Evolutionary conservation across 2,113 vertebrate species (phyloP), one percentile per base, ranked within the genome.

Genomic region (Prionailurus viverrinus): DNA sequence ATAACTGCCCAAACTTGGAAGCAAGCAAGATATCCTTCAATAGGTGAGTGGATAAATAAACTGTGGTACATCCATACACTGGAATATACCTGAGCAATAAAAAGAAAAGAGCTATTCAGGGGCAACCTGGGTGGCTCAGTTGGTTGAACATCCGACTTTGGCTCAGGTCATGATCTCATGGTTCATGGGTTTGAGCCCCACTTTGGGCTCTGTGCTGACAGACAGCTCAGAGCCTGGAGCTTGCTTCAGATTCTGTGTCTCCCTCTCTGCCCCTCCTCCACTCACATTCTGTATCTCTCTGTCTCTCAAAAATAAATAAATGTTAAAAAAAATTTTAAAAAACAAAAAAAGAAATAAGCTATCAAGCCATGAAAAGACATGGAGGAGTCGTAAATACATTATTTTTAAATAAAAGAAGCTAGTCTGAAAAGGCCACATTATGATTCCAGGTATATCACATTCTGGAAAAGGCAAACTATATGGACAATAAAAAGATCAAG

Each of bases 331-430:
- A 7, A 7, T 41, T 21, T 7, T 21, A 7, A 3, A 23, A 21
- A 61, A 61, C 9, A 90, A 85, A 61, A 96, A 89, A 93, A 65
- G 41, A 83, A 82, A 91, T 41, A 58, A 93, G 73, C 82, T 81
- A 90, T 61, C 6, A 48, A 85, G 73, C 71, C 71, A 91, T 1
- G 21, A 69, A 78, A 76, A 91, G 29, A 91, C 33, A 74, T 8
- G 18, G 31, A 69, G 36, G 19, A 51, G 12, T 5, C 45, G 39
- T 89, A 94, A 88, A 91, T 65, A 14, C 5, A 7, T 23, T 23
- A 91, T n/a, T 89, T 65, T 63, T 83, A 91, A 94, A 15, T 68
- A 12, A 95, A 95, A 76, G 74, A 84, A 85, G 65, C 13, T 41
- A 89, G 53, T 14, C 41, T 58, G 16, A 85, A 89, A 89, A n/a